Conservation (phyloP, 2,888 invertebrate species). For the Ophion slaviceki region DNA sequence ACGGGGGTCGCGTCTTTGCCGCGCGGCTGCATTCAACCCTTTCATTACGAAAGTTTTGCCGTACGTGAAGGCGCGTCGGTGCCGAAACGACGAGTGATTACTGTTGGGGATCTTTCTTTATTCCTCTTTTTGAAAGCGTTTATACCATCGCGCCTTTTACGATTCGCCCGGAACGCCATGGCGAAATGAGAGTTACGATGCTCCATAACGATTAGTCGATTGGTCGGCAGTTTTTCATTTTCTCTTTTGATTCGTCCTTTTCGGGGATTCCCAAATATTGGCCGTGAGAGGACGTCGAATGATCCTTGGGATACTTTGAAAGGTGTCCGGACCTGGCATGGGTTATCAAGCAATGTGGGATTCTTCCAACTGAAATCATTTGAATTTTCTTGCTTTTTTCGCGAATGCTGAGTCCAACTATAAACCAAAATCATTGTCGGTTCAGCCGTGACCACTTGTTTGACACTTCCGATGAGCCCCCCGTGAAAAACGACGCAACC, state of each 20-base stretch:
- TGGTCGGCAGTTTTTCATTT: not conserved
- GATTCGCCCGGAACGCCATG: constrained; percentile 1
- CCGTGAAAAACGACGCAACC: no score
- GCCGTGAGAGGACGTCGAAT: no score
- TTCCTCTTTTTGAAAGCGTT: constrained; percentile 42
- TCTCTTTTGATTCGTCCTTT: not conserved
- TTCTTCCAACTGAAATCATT: no score
- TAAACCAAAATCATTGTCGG: no score
- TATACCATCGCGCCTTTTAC: constrained; percentile 31
- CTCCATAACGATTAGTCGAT: constrained; percentile 1
- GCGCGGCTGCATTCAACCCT: constrained; percentile 67
- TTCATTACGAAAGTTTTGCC: constrained; percentile 72
- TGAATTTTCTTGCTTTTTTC: no score
- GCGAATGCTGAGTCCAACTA: no score
- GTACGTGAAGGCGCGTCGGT: constrained; percentile 70
- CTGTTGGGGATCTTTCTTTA: constrained; percentile 44
- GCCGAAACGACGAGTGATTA: constrained; percentile 60
- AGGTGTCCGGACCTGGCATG: no score
- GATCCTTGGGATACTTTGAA: no score
- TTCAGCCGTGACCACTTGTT: no score
- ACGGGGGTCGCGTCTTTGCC: constrained; percentile 50
- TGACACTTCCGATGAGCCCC: no score
- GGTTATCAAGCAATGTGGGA: no score
- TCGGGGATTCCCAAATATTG: not conserved
- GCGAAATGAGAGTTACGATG: constrained; percentile 22